A percentile compares a stretch with the other conserved stretches of the same genome.
These are phyloP conservation scores for Cettia cetti DNA, from an alignment of 2,113 vertebrate species.

Conservation along the genomic window DNA sequence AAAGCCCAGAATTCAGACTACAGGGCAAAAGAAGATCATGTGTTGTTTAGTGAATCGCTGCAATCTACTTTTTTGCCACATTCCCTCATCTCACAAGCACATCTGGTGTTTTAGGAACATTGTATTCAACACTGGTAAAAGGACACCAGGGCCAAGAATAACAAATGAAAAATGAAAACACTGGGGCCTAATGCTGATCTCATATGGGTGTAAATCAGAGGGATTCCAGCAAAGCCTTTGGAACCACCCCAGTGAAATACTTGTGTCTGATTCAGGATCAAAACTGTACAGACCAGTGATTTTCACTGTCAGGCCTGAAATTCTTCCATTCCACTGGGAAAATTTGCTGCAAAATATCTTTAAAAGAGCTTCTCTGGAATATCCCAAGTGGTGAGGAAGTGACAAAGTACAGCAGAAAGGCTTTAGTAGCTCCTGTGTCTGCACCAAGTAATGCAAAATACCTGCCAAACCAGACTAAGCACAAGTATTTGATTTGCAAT, in stretches of 20 bases:
- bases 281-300: not conserved
- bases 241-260: constrained; percentile 37
- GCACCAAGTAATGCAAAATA: not conserved
- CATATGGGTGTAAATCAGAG: constrained; percentile 54
- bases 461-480: not conserved
- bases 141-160: constrained; percentile 37
- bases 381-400: not conserved
- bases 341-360: not conserved
- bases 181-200: constrained; percentile 47
- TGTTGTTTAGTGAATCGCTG: not conserved
- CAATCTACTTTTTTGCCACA: not conserved
- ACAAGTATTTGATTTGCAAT: not conserved
- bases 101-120: constrained; percentile 66
- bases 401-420: not conserved
- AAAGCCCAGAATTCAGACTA: not conserved
- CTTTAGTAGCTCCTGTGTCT: not conserved
- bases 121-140: constrained; percentile 52
- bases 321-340: not conserved
- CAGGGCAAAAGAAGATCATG: not conserved
- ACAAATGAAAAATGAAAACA: constrained; percentile 59
- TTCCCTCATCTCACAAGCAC: constrained; percentile 40
- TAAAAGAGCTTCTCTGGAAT: not conserved
- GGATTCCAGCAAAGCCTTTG: constrained; percentile 44
- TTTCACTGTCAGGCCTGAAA: constrained; percentile 1
- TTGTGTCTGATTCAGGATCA: not conserved